Evolutionary conservation across 2,888 invertebrate species (phyloP), one percentile per base, ranked within the genome.

Genomic region (Ypsolopha sequella): DNA sequence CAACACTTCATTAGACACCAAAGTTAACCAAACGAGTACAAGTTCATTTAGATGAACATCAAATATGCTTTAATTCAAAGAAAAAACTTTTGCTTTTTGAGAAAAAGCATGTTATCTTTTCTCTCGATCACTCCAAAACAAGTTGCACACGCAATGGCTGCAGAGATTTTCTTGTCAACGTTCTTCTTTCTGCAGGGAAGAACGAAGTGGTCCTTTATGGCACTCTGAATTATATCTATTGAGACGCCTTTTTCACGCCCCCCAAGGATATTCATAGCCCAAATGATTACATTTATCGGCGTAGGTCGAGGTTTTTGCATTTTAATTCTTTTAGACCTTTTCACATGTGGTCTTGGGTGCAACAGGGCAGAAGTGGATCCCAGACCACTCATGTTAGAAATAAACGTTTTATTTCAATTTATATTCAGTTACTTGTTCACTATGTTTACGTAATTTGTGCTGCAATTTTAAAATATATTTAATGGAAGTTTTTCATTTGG

Each of bases 201-300:
- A 46, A 61, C 48, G 53, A 68, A 76, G 57, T 73, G 52, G 54
- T 64, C 63, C 59, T 69, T 74, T 56, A 76, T 64, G 45, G 71
- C 52, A 14, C 64, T 55, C 52, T 60, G 59, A 55, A 76, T 67
- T 58, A 63, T 66, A 48, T 60, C 53, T 46, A 71, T 59, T 7
- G 68, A 56, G 36, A 76, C 73, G 53, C 70, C 69, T 56, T 52
- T 57, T 36, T 52, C 52, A 50, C 62, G 55, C 47, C 64, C 64
- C 39, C 66, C 62, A 38, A 74, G 66, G 6, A 65, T 54, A 59
- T 73, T 62, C 69, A 73, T 70, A n/a, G 70, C 69, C 73, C 71
- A 75, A 56, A 75, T 65, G 56, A 74, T 66, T 54, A 68, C 70
- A 52, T 73, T 71, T 52, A 68, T 59, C 41, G 72, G 71, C 48